Percentiles rank a stretch among this genome's conserved stretches.
Conservation (phyloP, 2,113 vertebrate genomes). For the Mus spicilegus region DNA sequence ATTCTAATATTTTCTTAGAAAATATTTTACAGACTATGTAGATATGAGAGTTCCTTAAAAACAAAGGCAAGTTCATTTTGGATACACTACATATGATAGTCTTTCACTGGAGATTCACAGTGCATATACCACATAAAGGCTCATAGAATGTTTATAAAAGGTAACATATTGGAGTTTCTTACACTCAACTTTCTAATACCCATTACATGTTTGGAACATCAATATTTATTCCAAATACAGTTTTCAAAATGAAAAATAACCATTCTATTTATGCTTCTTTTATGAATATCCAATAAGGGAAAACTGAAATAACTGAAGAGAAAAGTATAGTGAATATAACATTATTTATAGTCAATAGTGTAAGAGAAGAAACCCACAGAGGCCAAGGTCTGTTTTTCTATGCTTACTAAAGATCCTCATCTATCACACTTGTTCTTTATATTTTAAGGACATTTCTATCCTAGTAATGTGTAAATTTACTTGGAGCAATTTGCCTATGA, state of each 20-base stretch:
- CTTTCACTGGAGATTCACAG: not conserved
- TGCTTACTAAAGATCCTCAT: not conserved
- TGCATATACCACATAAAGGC: not conserved
- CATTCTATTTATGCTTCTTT: not conserved
- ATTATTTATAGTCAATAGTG: not conserved
- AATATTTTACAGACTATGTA: not conserved
- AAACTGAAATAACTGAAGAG: constrained; percentile 22
- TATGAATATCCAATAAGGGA: not conserved
- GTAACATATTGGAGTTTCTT: constrained; percentile 11
- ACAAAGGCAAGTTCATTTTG: not conserved
- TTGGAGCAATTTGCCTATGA: not conserved
- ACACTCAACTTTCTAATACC: not conserved
- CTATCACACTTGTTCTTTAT: not conserved
- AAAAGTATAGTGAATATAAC: not conserved
- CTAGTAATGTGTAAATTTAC: not conserved
- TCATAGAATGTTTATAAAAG: constrained; percentile 8
- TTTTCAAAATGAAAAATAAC: constrained; percentile 20
- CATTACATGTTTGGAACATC: not conserved
- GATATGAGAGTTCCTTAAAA: not conserved
- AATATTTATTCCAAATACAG: constrained; percentile 44
- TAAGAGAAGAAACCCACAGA: constrained; percentile 3
- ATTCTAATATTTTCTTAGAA: not conserved
- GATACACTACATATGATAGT: not conserved
- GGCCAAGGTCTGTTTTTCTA: not conserved
- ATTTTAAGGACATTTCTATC: not conserved